These are phyloP conservation scores for Ctenopoma multispine DNA, from an alignment of 2,797 vertebrate species.

Conservation along the genomic window DNA sequence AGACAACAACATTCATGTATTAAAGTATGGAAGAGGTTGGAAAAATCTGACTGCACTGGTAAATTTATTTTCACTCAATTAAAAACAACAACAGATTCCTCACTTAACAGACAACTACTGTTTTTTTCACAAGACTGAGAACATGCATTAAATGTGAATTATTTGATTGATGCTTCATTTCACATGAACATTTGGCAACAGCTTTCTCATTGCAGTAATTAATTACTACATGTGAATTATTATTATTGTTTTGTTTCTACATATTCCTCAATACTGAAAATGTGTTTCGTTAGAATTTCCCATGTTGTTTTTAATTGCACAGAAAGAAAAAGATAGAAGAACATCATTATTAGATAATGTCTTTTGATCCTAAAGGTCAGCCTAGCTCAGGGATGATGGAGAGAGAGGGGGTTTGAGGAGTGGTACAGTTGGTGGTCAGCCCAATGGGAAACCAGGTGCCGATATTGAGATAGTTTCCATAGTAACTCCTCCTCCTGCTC, in stretches of 20 bases:
- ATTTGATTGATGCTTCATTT: constrained; percentile 2
- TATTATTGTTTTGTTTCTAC: neutral
- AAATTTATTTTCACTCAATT: too few relatives aligned
- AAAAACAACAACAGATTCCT: too few relatives aligned
- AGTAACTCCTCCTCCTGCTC: constrained; percentile 68
- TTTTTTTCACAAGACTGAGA: too few relatives aligned
- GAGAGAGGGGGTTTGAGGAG: constrained; percentile 18
- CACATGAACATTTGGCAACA: neutral
- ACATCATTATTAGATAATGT: constrained; percentile 70
- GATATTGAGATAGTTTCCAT: constrained; percentile 82
- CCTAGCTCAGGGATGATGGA: constrained; percentile 19
- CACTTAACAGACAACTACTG: too few relatives aligned
- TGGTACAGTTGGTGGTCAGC: constrained; percentile 49
- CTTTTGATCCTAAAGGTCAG: constrained; percentile 75
- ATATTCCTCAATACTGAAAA: neutral
- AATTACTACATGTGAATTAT: neutral
- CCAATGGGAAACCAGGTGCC: constrained; percentile 70
- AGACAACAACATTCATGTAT: neutral
- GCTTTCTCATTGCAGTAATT: neutral
- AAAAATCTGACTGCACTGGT: neutral
- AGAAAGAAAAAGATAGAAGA: constrained; percentile 34
- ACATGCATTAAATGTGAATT: neutral
- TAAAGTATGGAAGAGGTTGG: neutral
- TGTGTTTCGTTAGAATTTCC: constrained; percentile 22
- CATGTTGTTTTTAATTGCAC: constrained; percentile 26